Base-by-base conservation (phyloP, 2,797 vertebrate species). In the Macropodus opercularis region DNA sequence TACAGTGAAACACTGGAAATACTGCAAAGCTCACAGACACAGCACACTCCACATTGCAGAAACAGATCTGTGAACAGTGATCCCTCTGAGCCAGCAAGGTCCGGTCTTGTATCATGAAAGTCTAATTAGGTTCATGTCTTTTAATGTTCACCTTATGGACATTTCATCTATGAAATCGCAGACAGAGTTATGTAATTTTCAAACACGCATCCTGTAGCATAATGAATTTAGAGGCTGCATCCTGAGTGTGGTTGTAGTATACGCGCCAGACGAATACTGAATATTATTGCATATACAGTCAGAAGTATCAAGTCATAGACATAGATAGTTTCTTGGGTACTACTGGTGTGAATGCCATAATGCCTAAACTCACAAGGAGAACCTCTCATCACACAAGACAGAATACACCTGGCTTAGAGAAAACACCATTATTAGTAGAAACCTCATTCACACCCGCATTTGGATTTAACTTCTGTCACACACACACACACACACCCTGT, bases 21-120 rank as follows among this genome's bases (percentile, higher is more conserved):
- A 65, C 8, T 64, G 72, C 76, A 52, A 84, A 90, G 84, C 86
- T 79, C 73, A 89, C 83, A 82, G 42, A 87, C 74, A 81, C 14
- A 68, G 49, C 52, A 65, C 65, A 48, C 72, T 60, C 6, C 51
- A 87, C 72, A 83, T 35, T 7, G 63, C 75, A 67, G 62, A 55
- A 21, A 74, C 72, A 75, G 42, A 77, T 63, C 56, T 60, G 59
- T 32, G 69, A 58, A n/a, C 57, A 39, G 77, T n/a, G 72, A 49
- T 67, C 58, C 51, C 65, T 60, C 71, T 60, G 55, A 80, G 57
- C 39, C 52, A 29, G 36, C 17, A 6, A 27, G 9, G 42, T 35
- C 42, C 38, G 47, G 65, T 53, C 74, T 36, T 1, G 10, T 13
- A 50, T 41, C 56, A 50, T 12, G 4, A 17, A 68, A 32, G 56